Conservation (phyloP, 2,113 vertebrate genomes). For the Xiphorhynchus elegans region DNA sequence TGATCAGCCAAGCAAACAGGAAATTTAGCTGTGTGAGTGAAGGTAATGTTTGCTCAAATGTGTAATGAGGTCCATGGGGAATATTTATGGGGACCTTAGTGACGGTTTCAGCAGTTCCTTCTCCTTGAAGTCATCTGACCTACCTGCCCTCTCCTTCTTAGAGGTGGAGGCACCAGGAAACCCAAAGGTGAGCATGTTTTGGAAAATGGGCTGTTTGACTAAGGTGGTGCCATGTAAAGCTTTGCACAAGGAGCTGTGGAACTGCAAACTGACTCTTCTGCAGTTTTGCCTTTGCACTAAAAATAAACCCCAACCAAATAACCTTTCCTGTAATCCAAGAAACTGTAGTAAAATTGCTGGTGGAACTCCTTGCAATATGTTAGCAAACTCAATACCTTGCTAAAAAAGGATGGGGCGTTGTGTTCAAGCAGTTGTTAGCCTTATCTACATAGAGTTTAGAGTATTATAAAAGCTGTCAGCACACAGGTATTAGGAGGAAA, state of each 20-base stretch:
- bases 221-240: neutral
- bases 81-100: conserved; percentile 78
- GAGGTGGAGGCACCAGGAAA: neutral
- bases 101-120: conserved; percentile 60
- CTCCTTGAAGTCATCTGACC: conserved; percentile 62
- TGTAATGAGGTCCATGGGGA: conserved; percentile 80
- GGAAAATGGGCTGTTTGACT: neutral
- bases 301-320: neutral
- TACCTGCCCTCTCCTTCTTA: neutral
- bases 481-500: neutral
- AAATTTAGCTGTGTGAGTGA: conserved; percentile 81
- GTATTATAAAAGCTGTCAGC: neutral
- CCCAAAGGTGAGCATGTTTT: neutral
- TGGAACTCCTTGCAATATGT: neutral
- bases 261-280: neutral
- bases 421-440: neutral
- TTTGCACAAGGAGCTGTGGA: neutral
- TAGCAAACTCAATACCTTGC: neutral
- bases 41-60: conserved; percentile 82
- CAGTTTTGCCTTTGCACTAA: neutral
- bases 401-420: neutral
- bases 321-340: neutral
- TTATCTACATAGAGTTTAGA: neutral
- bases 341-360: neutral
- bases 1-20: conserved; percentile 83